Base-by-base conservation (phyloP, 2,797 vertebrate species). In the Heteromormyrus szaboi region DNA sequence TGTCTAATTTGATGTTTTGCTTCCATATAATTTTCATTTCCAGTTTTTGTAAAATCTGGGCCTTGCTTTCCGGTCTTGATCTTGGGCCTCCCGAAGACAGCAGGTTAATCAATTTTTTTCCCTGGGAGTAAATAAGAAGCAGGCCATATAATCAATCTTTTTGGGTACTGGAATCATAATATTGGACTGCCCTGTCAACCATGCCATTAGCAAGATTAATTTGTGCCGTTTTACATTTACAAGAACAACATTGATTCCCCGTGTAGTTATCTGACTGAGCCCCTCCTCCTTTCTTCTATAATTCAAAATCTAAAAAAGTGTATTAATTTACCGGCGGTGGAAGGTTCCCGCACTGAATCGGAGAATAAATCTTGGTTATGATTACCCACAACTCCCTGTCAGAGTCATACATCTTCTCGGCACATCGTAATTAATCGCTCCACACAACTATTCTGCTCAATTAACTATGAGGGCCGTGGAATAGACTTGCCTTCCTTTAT, bases 131-230 rank as follows among this genome's bases (percentile, higher is more conserved):
- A 96, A 96, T 96, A 96, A 95, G 95, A 92, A 93, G 91, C 90
- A 92, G 93, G 92, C 95, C 95, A 95, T 93, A 94, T 94, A 95
- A 96, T 97, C 94, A 96, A 96, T 96, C 96, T 96, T 95, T 94
- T 90, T 48, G 91, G 93, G 90, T 94, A 95, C 95, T 89, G 94
- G 95, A 96, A 95, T 95, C 93, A 95, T 95, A 96, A 96, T 96
- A 96, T 96, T 95, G 95, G 96, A 95, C 94, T 93, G 92, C 93
- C 93, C 94, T 96, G 96, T 95, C 96, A 96, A 93, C 94, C 91
- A 89, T 95, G 93, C 95, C 95, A 96, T 96, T 96, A 96, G 93
- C 93, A 94, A 96, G 96, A 96, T 96, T 96, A 95, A 96, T 96
- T 96, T 94, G 92, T 95, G 93, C 94, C 93, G 92, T 96, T 96